These are phyloP conservation scores for Xyrauchen texanus DNA, from an alignment of 2,113 vertebrate genomes.

Conservation along the genomic window DNA sequence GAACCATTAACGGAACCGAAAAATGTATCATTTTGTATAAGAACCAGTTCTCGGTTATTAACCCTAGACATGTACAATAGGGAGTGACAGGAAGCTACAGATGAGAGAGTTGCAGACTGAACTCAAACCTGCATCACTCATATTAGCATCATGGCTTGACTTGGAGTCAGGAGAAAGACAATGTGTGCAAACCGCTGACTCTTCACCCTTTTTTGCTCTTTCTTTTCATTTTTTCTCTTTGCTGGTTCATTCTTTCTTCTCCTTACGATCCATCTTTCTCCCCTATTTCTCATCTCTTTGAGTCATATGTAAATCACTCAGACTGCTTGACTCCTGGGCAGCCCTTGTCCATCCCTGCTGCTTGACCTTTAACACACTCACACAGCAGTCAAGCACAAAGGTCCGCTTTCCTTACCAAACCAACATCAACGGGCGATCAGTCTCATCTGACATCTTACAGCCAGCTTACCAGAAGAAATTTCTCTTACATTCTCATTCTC, in stretches of 20 bases:
- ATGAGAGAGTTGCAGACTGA: neutral
- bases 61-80: no score
- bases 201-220: neutral
- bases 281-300: neutral
- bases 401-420: conserved; percentile 16
- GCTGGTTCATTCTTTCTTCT: conserved; percentile 24
- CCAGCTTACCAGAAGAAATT: neutral
- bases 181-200: neutral
- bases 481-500: neutral
- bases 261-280: neutral
- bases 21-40: no score
- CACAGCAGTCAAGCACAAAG: conserved; percentile 30
- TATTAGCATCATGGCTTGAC: neutral
- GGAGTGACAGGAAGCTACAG: no score
- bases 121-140: neutral
- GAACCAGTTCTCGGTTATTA: no score
- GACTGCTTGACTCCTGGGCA: conserved; percentile 31
- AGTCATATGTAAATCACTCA: conserved; percentile 27
- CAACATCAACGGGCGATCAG: conserved; percentile 20
- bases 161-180: neutral
- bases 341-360: conserved; percentile 31
- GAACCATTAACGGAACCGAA: no score
- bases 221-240: neutral
- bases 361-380: conserved; percentile 36
- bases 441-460: conserved; percentile 25